phyloP scores from a whole-genome alignment of 2,797 vertebrate species.

The Numenius phaeopus region DNA sequence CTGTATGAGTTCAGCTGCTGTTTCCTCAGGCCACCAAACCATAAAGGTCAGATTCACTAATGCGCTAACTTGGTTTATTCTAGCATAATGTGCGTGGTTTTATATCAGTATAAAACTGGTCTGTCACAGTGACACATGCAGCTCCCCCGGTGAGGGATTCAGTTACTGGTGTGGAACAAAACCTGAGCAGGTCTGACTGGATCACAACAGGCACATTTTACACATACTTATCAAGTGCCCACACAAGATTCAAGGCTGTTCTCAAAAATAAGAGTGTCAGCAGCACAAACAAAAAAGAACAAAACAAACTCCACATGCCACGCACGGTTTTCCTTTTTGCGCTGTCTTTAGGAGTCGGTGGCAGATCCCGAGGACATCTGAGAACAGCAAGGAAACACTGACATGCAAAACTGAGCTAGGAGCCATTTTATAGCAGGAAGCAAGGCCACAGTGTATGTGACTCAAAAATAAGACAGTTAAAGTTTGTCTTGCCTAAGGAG shows the following conservation, averaged over 20 bases:
- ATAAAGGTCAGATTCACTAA: neutral
- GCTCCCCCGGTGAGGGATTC: neutral
- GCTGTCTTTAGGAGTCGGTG: neutral
- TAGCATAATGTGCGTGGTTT: neutral
- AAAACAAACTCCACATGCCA: neutral
- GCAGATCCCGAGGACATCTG: neutral
- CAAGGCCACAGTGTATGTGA: neutral
- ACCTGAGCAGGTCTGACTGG: neutral
- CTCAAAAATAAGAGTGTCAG: neutral
- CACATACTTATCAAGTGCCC: neutral
- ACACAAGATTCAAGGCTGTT: neutral
- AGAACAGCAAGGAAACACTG: neutral
- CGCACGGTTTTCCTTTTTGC: neutral
- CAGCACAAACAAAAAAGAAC: neutral
- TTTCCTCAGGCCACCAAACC: constrained; percentile 14
- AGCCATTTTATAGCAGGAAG: constrained; percentile 3
- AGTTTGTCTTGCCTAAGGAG: constrained; percentile 11
- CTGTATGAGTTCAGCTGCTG: neutral
- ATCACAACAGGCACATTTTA: neutral
- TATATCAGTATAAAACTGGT: neutral
- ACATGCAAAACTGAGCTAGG: neutral
- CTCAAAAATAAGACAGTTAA: neutral
- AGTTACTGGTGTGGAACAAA: neutral
- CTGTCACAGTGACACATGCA: neutral
- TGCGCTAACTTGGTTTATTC: neutral